phyloP scores from a whole-genome alignment of 1,140 invertebrate species.

The Drosophila kohkoa region DNA sequence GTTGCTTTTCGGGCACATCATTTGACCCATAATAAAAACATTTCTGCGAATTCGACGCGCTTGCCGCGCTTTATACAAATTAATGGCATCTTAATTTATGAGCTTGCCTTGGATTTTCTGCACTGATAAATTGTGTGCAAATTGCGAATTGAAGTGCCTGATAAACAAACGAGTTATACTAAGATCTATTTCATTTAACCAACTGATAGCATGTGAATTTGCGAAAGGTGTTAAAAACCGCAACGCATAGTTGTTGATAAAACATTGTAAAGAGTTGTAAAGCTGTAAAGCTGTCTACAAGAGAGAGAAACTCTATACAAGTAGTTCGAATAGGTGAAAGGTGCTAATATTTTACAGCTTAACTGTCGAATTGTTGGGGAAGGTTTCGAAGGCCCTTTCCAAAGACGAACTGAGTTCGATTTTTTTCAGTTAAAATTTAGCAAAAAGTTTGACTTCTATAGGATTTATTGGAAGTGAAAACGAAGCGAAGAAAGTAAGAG shows the following conservation, averaged over 20 bases:
- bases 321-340: slow-evolving; percentile 30
- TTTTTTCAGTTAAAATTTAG: slow-evolving; percentile 1
- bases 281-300: slow-evolving; percentile 2
- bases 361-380: not conserved
- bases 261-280: slow-evolving; percentile 10
- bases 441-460: not conserved
- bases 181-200: slow-evolving; percentile 2
- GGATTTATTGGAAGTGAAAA: slow-evolving; percentile 5
- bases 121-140: slow-evolving; percentile 56
- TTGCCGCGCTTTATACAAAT: slow-evolving; percentile 31
- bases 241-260: slow-evolving; percentile 1
- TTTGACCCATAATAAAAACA: slow-evolving; percentile 59
- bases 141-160: slow-evolving; percentile 37
- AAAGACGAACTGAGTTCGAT: not conserved
- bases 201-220: slow-evolving; percentile 7
- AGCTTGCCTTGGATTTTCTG: slow-evolving; percentile 48
- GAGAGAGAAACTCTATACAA: slow-evolving; percentile 27
- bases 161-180: slow-evolving; percentile 48
- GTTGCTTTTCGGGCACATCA: slow-evolving; percentile 16
- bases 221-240: slow-evolving; percentile 29
- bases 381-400: slow-evolving; percentile 14
- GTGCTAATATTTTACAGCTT: slow-evolving; percentile 24
- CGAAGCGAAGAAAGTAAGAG: not conserved
- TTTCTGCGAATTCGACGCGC: slow-evolving; percentile 48
- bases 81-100: slow-evolving; percentile 62